These are phyloP conservation scores for Lasiurus borealis DNA, from an alignment of 2,113 vertebrate species.

Conservation along the genomic window DNA sequence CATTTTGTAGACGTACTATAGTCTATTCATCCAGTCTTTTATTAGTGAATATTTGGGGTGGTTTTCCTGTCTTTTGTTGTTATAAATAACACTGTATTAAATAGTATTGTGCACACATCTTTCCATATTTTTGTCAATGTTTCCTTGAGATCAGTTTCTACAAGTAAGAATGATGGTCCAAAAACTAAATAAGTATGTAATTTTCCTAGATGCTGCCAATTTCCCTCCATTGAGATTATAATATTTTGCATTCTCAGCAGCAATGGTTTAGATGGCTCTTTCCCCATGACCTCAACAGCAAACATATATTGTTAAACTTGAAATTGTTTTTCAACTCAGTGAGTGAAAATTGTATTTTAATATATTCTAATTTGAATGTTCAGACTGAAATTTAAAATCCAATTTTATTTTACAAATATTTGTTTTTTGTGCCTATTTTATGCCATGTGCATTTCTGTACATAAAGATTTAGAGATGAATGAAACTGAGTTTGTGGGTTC, in stretches of 20 bases:
- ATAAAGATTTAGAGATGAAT: background rate
- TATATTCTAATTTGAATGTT: constrained; percentile 35
- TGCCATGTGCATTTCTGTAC: background rate
- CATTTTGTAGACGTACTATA: background rate
- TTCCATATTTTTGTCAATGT: background rate
- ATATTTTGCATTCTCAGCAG: background rate
- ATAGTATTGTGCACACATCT: background rate
- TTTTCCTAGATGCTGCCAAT: background rate
- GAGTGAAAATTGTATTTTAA: background rate
- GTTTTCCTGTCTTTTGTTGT: background rate
- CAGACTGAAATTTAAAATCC: background rate
- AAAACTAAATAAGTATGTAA: background rate
- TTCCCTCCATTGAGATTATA: background rate
- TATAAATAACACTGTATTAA: background rate
- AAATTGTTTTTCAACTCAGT: background rate
- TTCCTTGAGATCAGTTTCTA: background rate
- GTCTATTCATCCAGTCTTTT: background rate
- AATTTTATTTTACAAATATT: background rate
- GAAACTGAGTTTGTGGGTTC: background rate
- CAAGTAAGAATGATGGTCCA: background rate
- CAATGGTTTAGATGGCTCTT: background rate
- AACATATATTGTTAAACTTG: constrained; percentile 7
- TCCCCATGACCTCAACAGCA: background rate
- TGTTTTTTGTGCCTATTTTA: background rate
- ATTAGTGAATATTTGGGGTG: background rate